Base-by-base conservation (phyloP, 37 sponge, comb jelly and placozoan genomes). In the Mnemiopsis leidyi region DNA sequence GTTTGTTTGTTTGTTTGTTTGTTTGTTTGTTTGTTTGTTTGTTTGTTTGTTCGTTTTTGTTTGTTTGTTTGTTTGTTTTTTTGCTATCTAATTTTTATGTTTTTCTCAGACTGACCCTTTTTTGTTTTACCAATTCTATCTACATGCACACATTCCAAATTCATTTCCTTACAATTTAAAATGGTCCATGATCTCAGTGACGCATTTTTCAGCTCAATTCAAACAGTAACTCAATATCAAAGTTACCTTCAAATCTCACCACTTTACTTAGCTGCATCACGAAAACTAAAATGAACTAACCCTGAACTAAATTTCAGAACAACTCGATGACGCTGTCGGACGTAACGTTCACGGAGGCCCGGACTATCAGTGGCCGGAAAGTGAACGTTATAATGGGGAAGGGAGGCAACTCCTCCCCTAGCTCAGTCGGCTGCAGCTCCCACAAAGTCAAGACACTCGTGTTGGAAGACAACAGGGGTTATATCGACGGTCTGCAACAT, bases 331-430 rank as follows among this genome's bases (percentile, higher is more conserved):
- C 79, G 79, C 36, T 77, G 7, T 77, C 79, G 1, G 79, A 77
- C 79, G 79, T 77, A 26, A 77, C 79, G 35, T 77, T 77, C 79
- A 77, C 79, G 32, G 79, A 77, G 79, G 79, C 79, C 79, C 79
- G 79, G 18, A 77, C 79, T 20, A 77, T 77, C 79, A 77, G 36
- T 1, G 79, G 79, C 35, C 34, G 36, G 35, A 77, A 77, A 32
- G 79, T 77, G 36, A 77, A 77, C 36, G 32, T 77, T 33, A 77
- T 77, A 33, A 77, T 77, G 79, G 79, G 32, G 1, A 77, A 77
- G 18, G 36, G 79, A 16, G 61, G 61, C 5, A 48, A 48, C 61
- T 31, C 34, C 18, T 34, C 34, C 79, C 26, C 79, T 32, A 1
- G 20, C 32, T 5, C 35, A 2, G 2, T 18, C 18, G 32, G 20